Evolutionary conservation across 1,140 invertebrate genomes (phyloP).

Genomic region (Drusus annulatus): DNA sequence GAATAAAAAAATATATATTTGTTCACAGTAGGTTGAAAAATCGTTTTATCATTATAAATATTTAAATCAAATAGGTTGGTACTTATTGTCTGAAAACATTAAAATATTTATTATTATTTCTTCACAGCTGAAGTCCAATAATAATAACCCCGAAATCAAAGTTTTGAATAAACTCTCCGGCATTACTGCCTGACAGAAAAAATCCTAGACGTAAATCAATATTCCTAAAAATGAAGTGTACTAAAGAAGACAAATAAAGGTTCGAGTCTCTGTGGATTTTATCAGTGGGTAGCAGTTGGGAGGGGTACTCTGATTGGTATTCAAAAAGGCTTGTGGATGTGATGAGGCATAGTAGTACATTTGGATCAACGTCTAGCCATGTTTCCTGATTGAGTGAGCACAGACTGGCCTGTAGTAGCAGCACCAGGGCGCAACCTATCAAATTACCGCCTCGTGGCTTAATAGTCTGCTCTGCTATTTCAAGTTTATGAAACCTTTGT

Average conservation of each 20-base stretch:
- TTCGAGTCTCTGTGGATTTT: slow-evolving; percentile 10
- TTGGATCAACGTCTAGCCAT: slow-evolving; percentile 40
- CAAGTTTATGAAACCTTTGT: neutral
- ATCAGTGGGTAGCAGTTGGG: neutral
- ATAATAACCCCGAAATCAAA: no score
- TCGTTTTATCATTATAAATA: no score
- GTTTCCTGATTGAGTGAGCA: slow-evolving; percentile 28
- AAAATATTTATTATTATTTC: no score
- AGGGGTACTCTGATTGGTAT: slow-evolving; percentile 36
- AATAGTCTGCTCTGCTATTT: neutral
- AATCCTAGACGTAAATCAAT: slow-evolving; percentile 1
- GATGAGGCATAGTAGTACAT: slow-evolving; percentile 44
- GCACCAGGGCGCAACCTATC: neutral
- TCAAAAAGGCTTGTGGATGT: slow-evolving; percentile 42
- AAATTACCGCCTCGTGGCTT: neutral
- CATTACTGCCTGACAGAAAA: neutral
- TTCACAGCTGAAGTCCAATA: no score
- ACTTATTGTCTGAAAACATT: no score
- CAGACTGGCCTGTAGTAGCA: neutral
- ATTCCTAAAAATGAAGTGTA: slow-evolving; percentile 14
- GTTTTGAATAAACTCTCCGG: neutral
- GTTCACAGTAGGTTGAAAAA: no score
- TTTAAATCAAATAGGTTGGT: no score
- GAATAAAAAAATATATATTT: no score
- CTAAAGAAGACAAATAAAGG: neutral